Base-by-base conservation (phyloP, 2,797 vertebrate species). In the Alcedo atthis region DNA sequence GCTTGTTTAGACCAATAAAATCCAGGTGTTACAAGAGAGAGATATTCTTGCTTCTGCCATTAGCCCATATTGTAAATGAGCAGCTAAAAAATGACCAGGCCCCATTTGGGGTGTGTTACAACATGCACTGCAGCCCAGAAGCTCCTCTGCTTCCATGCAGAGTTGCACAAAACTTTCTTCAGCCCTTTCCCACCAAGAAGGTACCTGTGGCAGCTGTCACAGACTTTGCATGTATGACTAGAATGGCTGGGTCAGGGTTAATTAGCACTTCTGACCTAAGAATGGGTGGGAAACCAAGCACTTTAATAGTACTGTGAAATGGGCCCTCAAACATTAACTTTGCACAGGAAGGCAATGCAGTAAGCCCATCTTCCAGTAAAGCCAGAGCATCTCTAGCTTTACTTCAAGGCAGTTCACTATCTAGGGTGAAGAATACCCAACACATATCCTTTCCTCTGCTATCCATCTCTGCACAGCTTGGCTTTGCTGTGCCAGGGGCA, bases 161-260 rank as follows among this genome's bases (percentile, higher is more conserved):
- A 20, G 20, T 25, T 67, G 58, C 37, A 46, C 45, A 76, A 86
- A 85, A 24, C 49, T 46, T 77, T 70, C 33, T 80, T 49, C 57
- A 68, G 58, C 33, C 14, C 26, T 58, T 89, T 45, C 45, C 43
- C 57, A 64, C 61, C 22, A 25, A 46, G 40, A 79, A 0, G 0
- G 49, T 1, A 0, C 28, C 43, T 48, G 24, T 1, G 1, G 17
- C 1, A 1, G 25, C 49, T 54, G 26, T 24, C 7, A 1, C 43
- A 79, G 46, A 15, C 19, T 43, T 81, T 57, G 15, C 0, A 0
- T 32, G 32, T 30, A 32, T 0, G 1, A 32, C 20, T 57, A 37
- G 32, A 69, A 75, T 35, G 51, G 68, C 42, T 77, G 37, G 84
- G 57, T 49, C 48, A n/a, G 59, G 42, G 37, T 54, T 54, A 92